Base-by-base conservation (phyloP, 2,888 invertebrate species). In the Caenorhabditis imperialis region DNA sequence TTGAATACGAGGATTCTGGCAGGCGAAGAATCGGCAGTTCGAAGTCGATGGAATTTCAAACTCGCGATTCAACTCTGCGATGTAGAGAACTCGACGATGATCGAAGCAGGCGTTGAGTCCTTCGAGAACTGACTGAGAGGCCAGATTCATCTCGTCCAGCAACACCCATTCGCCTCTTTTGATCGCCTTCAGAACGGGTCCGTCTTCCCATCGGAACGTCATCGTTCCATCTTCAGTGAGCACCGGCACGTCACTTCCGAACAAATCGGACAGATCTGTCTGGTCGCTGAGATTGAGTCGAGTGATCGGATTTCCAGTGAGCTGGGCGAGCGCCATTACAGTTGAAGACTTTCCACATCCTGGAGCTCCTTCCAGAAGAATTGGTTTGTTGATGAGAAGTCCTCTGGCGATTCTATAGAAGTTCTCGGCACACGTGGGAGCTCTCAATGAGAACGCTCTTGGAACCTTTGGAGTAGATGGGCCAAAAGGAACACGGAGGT, bases 321-420 rank as follows among this genome's bases (percentile, higher is more conserved):
- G 92, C 86, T 92, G 92, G 0, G 97, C 96, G 40, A 99, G 90
- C 25, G 95, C 95, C 58, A 93, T 92, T 1, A 99, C 94, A 61
- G 97, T 91, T 81, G 96, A 96, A 0, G 98, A 98, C 90, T 99
- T 99, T 3, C 99, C 99, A 20, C 98, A 97, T 2, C 99, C 99
- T 3, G 99, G 99, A 84, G 95, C 77, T 1, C 91, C 99, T 90
- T 99, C 99, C 18, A 99, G 89, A 58, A 99, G 91, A 69, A 99
- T 92, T 0, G 98, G 95, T 74, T 93, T 93, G 3, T 86, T 84
- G 89, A 86, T 96, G 1, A 79, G 94, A 85, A 99, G 90, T 0
- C 94, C 96, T 67, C 98, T 91, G 38, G 99, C 89, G 10, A 99
- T 88, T 71, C 96, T 92, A 73, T 94, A 90, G 0, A 93, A 92